A percentile compares a stretch with the other conserved stretches of the same genome.
Evolutionary conservation across 2,113 vertebrate genomes (phyloP).

Genomic region (Rhinolophus ferrumequinum): DNA sequence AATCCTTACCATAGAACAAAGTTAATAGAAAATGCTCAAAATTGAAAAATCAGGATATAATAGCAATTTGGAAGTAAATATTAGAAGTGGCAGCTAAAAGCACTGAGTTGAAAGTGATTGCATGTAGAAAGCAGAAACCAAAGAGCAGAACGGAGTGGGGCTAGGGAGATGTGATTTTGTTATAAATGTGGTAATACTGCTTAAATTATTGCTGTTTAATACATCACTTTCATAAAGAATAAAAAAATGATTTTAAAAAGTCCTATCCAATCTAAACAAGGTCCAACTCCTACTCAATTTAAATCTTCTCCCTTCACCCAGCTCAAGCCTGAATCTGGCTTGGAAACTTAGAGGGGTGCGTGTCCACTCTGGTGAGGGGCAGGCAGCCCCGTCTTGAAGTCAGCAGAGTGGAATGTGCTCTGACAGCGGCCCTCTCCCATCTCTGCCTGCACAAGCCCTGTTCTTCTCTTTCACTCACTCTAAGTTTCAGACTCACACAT

Average conservation of each 20-base stretch:
- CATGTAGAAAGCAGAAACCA: slow-evolving; percentile 13
- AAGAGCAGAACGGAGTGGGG: neutral
- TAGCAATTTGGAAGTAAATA: slow-evolving; percentile 16
- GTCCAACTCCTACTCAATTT: neutral
- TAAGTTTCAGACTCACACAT: neutral
- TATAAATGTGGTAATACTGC: neutral
- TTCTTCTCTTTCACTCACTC: neutral
- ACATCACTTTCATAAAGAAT: neutral
- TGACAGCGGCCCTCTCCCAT: neutral
- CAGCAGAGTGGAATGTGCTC: neutral
- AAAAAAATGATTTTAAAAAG: neutral
- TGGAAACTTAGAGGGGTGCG: neutral
- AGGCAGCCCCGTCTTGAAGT: neutral
- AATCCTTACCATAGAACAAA: neutral
- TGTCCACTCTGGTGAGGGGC: neutral
- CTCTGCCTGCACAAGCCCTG: neutral
- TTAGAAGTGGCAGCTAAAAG: neutral
- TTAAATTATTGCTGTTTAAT: neutral
- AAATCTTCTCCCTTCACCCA: neutral
- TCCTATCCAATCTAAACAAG: neutral
- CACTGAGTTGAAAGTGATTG: neutral
- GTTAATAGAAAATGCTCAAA: neutral
- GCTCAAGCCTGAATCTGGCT: neutral
- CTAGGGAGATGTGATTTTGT: neutral
- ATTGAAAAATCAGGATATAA: neutral